Evolutionary conservation across 2,113 vertebrate genomes (phyloP), one percentile per base, ranked within the genome.

Genomic region (Marmota monax): DNA sequence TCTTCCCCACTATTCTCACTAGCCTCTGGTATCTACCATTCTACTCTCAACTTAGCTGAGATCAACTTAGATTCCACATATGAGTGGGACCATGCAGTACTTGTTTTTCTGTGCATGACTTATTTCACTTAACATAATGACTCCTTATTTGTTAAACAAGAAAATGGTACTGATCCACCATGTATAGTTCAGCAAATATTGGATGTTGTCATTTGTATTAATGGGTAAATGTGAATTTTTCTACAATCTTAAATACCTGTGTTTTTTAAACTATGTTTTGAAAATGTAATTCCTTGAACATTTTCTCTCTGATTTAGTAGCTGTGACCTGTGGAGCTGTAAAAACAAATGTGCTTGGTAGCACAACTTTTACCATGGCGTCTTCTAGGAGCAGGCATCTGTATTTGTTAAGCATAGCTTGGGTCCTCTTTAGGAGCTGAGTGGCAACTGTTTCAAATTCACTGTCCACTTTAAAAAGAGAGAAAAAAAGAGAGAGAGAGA

Each of bases 381-480:
- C 99, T 98, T 99, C 99, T 97, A 99, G 98, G n/a, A 99, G 99
- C 85, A 99, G 98, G 88, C 99, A 99, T 97, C 99, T 99, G 98
- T 99, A 99, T 97, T 99, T 99, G 99, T 99, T 99, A 37, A 99
- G 99, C 99, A 99, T 99, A 95, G 99, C 98, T 94, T 99, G 99
- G 0, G 99, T 99, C 98, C 99, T 99, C 97, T 99, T 99, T 92
- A 99, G 98, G 96, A 99, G 99, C 84, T 99, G 99, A 48, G 99
- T 98, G 80, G 99, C 99, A 94, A 99, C 99, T 48, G 98, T 98
- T 97, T 99, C 99, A 98, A 99, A 99, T 98, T 99, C 99, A 96
- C 98, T 98, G 97, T 99, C 99, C 98, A 99, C 99, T 99, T 91
- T 72, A 86, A 95, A 90, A 45, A 95, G n/a, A 96, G 79, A 94